Evolutionary conservation across 1,140 invertebrate species (phyloP), one percentile per base, ranked within the genome.

Genomic region (Drosophila mayri): DNA sequence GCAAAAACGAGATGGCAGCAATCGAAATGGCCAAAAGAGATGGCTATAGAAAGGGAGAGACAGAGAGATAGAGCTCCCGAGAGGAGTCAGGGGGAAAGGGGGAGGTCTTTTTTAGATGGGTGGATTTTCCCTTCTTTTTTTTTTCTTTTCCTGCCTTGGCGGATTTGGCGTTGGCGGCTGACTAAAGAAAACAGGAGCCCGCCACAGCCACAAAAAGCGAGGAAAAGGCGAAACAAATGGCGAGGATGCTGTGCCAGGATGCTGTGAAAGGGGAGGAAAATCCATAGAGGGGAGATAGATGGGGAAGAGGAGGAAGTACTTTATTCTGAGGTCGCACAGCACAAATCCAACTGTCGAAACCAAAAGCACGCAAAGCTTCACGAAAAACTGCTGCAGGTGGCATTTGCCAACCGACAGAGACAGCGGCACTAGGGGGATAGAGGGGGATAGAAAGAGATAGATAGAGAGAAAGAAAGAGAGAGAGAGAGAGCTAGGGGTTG

Each of bases 261-360:
- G 37, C 30, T 9, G 46, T 25, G 25, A 20, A 54, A 54, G 32
- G 14, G 44, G 40, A 32, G 44, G 40, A 32, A 54, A 46, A 59
- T 62, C 30, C 46, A 40, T 20, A 8, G 20, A 12, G 22, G 20
- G 50, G 12, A n/a, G 7, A 46, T 12, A n/a, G 4, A 46, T 2
- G 8, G 30, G 55, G 43, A 5, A 11, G 25, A 18, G 37, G 54
- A 22, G 63, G 58, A 38, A 25, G 65, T 32, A 46, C 77, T 83
- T 84, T 84, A 83, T 68, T 84, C 72, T 84, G 81, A 85, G 81
- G 81, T 85, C 78, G 79, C 65, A 72, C 65, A 40, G 75, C 83
- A 78, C 82, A 87, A 87, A 87, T 87, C 84, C 84, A 87, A 88
- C 84, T 88, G 84, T 88, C 84, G 84, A 87, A 87, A 87, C 84